phyloP scores from a whole-genome alignment of 1,140 invertebrate species.

The Oncopeltus fasciatus region DNA sequence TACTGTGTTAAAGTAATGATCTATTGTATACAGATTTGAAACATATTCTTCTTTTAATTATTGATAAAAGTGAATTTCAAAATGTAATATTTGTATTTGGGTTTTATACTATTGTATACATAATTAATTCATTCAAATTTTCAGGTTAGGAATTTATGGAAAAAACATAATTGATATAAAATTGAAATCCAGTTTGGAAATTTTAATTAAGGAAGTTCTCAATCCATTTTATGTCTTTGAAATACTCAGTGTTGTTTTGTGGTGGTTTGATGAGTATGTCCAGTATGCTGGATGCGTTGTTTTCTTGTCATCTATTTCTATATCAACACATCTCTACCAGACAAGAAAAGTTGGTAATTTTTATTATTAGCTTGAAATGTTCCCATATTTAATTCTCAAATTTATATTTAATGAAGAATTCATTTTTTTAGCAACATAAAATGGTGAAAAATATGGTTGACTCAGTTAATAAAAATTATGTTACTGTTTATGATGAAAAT shows the following conservation, averaged over 20 bases:
- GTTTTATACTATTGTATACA: too few relatives aligned
- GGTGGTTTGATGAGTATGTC: conserved; percentile 59
- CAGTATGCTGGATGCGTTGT: conserved; percentile 58
- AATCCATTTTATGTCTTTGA: conserved; percentile 88
- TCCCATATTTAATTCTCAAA: too few relatives aligned
- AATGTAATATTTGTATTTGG: too few relatives aligned
- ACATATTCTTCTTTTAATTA: too few relatives aligned
- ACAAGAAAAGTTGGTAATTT: conserved; percentile 35
- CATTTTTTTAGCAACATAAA: conserved; percentile 20
- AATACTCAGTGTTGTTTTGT: conserved; percentile 62
- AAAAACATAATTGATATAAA: conserved; percentile 57
- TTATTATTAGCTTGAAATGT: too few relatives aligned
- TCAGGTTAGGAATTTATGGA: conserved; percentile 54
- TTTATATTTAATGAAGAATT: too few relatives aligned
- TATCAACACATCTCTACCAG: conserved; percentile 41
- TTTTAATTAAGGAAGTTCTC: conserved; percentile 61
- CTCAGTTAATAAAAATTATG: conserved; percentile 8
- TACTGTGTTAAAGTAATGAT: too few relatives aligned
- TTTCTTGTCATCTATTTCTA: conserved; percentile 41
- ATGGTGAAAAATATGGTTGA: conserved; percentile 20
- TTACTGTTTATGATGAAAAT: conserved; percentile 18
- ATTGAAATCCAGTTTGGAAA: conserved; percentile 50
- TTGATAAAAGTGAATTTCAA: too few relatives aligned
- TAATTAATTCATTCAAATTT: too few relatives aligned
- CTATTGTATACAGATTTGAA: too few relatives aligned